phyloP scores from a whole-genome alignment of 2,888 invertebrate species.

The Apamea anceps region DNA sequence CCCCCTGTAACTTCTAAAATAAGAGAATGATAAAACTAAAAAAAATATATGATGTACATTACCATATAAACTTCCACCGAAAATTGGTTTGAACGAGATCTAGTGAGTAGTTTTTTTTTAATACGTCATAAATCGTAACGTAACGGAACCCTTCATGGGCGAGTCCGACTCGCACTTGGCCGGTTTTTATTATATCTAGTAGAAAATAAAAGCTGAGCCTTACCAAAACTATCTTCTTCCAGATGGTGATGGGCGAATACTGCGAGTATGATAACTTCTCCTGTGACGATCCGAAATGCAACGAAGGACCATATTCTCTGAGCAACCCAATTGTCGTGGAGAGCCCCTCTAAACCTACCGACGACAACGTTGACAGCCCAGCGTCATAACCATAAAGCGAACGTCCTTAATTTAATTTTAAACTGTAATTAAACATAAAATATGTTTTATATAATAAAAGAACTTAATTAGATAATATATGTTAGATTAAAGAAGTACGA shows the following conservation, averaged over 20 bases:
- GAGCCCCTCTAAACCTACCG: slow-evolving; percentile 31
- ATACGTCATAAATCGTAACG: no score
- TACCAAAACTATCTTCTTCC: slow-evolving; percentile 53
- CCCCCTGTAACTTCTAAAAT: no score
- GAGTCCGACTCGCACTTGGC: no score
- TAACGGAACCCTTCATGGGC: no score
- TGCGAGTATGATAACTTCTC: slow-evolving; percentile 88
- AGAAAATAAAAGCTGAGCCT: background rate
- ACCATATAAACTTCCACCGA: no score
- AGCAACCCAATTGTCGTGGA: slow-evolving; percentile 53
- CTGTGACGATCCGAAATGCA: slow-evolving; percentile 83
- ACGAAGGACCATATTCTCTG: slow-evolving; percentile 84
- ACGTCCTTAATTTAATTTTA: background rate
- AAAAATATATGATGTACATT: no score
- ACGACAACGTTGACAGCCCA: slow-evolving; percentile 55
- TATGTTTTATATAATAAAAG: background rate
- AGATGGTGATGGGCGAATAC: slow-evolving; percentile 85
- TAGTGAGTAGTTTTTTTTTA: no score
- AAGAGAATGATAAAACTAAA: no score
- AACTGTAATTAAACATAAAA: background rate
- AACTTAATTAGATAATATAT: background rate
- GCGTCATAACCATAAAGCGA: slow-evolving; percentile 29
- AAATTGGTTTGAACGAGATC: no score
- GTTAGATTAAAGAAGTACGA: background rate
- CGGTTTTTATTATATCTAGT: background rate